A percentile compares a stretch with the other conserved stretches of the same genome.
Conservation (phyloP, 2,113 vertebrate species). For the Datnioides undecimradiatus region DNA sequence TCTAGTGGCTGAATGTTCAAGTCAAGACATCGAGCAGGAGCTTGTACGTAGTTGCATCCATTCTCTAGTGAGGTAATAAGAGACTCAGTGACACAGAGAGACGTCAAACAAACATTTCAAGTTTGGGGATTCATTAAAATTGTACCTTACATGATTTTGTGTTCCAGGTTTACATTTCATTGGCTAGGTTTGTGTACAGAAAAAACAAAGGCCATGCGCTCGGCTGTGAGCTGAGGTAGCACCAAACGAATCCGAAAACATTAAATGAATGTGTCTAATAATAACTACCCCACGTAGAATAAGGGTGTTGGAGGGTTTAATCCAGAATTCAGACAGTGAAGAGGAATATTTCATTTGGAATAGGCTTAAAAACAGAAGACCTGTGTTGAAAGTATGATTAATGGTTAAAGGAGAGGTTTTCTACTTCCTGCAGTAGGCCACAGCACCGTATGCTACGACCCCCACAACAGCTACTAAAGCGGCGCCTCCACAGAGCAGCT, state of each 20-base stretch:
- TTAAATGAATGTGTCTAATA: conserved; percentile 23
- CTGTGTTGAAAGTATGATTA: conserved; percentile 9
- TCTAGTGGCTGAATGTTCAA: neutral
- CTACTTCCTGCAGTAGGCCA: conserved; percentile 90
- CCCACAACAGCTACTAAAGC: conserved; percentile 88
- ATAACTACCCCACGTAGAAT: conserved; percentile 9
- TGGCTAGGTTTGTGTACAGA: conserved; percentile 13
- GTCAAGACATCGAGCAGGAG: neutral
- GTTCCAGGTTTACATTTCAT: conserved; percentile 35
- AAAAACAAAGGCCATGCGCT: conserved; percentile 67
- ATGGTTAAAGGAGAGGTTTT: neutral
- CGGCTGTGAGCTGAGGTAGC: conserved; percentile 76
- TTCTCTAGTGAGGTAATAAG: conserved; percentile 19
- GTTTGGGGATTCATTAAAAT: conserved; percentile 61
- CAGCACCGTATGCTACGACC: conserved; percentile 86
- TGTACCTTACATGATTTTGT: conserved; percentile 24
- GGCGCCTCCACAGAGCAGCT: conserved; percentile 89
- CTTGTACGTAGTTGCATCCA: neutral
- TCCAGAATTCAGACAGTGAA: conserved; percentile 40
- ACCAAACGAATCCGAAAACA: conserved; percentile 33
- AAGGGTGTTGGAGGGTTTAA: conserved; percentile 31
- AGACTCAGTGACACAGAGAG: conserved; percentile 50
- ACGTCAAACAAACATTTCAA: conserved; percentile 29
- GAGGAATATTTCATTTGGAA: conserved; percentile 66
- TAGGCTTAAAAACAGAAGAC: conserved; percentile 46